phyloP scores from a whole-genome alignment of 2,797 vertebrate genomes.

The Clarias laeviceps region DNA sequence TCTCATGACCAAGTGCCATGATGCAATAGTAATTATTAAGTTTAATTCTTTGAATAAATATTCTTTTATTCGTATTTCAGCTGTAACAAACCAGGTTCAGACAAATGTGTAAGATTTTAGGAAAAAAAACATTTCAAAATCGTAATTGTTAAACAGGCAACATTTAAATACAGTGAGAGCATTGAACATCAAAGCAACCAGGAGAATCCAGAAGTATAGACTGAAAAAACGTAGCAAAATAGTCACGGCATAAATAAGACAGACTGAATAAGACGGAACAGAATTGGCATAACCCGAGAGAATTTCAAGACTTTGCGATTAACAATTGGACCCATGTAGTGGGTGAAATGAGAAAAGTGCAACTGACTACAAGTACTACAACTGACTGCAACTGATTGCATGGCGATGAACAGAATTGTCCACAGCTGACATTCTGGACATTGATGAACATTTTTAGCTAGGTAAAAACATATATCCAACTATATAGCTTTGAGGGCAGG shows the following conservation, averaged over 20 bases:
- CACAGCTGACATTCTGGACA: not conserved
- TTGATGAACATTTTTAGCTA: not conserved
- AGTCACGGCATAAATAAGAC: not conserved
- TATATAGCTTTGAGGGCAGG: not conserved
- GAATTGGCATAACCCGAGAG: not conserved
- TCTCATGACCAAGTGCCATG: not conserved
- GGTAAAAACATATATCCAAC: not conserved
- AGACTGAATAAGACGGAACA: not conserved
- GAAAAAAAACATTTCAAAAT: not conserved
- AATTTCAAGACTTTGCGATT: no score
- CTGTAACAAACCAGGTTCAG: not conserved
- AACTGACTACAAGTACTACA: not conserved
- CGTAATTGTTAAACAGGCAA: not conserved
- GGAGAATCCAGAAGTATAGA: not conserved
- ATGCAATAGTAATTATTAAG: not conserved
- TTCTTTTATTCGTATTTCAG: no score
- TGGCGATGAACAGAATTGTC: not conserved
- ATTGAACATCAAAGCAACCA: no score
- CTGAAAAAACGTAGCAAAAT: not conserved
- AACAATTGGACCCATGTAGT: not conserved
- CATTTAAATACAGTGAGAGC: not conserved
- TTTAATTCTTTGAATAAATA: not conserved
- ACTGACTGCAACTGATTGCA: not conserved
- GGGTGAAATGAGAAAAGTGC: not conserved
- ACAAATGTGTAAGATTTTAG: not conserved